Evolutionary conservation across 2,797 vertebrate genomes (phyloP).

Genomic region (Myioborus miniatus): DNA sequence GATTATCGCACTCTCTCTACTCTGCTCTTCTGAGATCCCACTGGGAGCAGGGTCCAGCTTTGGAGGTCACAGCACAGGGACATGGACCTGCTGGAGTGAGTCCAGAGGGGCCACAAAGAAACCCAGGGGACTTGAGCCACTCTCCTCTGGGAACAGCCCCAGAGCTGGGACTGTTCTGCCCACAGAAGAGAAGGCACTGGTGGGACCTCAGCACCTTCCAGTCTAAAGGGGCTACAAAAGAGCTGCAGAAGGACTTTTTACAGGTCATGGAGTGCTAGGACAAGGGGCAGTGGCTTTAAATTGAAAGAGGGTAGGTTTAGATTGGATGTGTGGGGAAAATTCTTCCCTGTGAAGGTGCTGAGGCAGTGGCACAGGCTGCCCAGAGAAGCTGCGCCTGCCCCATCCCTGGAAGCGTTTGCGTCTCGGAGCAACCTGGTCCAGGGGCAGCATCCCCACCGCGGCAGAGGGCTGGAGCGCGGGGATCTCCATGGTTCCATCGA

Average conservation of each 20-base stretch:
- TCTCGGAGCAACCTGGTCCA: not conserved
- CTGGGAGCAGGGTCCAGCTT: not conserved
- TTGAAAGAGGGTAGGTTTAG: not conserved
- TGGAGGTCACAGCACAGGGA: no score
- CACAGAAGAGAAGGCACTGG: no score
- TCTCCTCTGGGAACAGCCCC: no score
- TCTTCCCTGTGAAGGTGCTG: not conserved
- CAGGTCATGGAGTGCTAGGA: not conserved
- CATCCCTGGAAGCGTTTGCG: not conserved
- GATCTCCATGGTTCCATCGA: no score
- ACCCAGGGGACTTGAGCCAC: not conserved
- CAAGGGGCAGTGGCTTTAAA: not conserved
- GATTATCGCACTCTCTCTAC: not conserved
- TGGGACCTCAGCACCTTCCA: not conserved
- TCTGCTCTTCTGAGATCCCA: not conserved
- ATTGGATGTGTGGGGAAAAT: not conserved
- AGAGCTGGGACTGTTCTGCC: not conserved
- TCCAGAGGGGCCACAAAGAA: not conserved
- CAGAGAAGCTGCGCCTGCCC: not conserved
- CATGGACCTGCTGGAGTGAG: not conserved
- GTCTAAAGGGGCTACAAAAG: not conserved
- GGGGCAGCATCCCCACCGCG: not conserved
- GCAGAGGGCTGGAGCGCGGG: accelerated
- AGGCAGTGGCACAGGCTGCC: not conserved
- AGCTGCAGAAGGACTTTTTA: not conserved